phyloP scores from a whole-genome alignment of 1,140 invertebrate species.

The Apis mellifera region Amel_HAv3.1 CM009931.2:24188001-24188500 shows the following conservation, averaged over 20 bases:
- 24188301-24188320: constrained; percentile 9
- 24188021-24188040: not conserved
- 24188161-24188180: not conserved
- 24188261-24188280: constrained; percentile 5
- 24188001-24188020: not conserved
- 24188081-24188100: not conserved
- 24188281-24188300: constrained; percentile 13
- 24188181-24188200: not conserved
- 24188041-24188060: not conserved
- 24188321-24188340: not conserved
- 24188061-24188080: not conserved
- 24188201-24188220: not conserved
- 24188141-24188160: constrained; percentile 9
- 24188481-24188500: constrained; percentile 57
- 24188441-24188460: constrained; percentile 71
- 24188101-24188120: constrained; percentile 6
- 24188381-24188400: constrained; percentile 4
- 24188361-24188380: constrained; percentile 11
- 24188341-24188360: not conserved
- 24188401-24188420: constrained; percentile 59
- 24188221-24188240: constrained; percentile 8
- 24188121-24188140: constrained; percentile 25
- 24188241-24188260: not conserved
- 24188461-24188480: constrained; percentile 58
- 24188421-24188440: constrained; percentile 64